Evolutionary conservation across 2,797 vertebrate genomes (phyloP).

Genomic region (Sebastiscus tertius): DNA sequence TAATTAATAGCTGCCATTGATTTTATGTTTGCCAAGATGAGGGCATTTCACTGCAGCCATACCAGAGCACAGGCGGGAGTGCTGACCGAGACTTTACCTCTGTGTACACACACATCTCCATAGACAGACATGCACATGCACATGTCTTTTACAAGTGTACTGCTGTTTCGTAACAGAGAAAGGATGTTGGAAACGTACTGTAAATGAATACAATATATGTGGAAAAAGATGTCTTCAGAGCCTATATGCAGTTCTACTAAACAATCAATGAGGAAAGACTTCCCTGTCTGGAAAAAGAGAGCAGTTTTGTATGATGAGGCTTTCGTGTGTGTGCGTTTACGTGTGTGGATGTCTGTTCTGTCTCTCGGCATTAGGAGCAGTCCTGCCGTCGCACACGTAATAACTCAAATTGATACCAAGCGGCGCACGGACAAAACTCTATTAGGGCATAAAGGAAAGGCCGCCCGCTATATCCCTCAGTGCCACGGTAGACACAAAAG

Average conservation of each 20-base stretch:
- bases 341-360: slow-evolving; percentile 47
- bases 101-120: background rate
- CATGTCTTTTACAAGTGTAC: background rate
- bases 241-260: background rate
- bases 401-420: slow-evolving; percentile 66
- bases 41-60: slow-evolving; percentile 51
- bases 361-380: slow-evolving; percentile 45
- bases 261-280: slow-evolving; percentile 4
- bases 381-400: slow-evolving; percentile 36
- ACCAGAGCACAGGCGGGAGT: slow-evolving; percentile 40
- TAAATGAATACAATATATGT: slow-evolving; percentile 11
- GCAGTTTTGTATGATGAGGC: background rate
- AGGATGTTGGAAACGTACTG: background rate
- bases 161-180: slow-evolving; percentile 10
- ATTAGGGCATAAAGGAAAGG: slow-evolving; percentile 62
- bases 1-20: slow-evolving; percentile 76
- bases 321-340: slow-evolving; percentile 19
- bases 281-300: background rate
- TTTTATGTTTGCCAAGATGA: slow-evolving; percentile 69
- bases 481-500: slow-evolving; percentile 10
- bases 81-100: slow-evolving; percentile 57
- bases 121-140: background rate
- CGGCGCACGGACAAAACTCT: slow-evolving; percentile 50
- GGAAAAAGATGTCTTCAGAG: slow-evolving; percentile 1
- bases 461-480: background rate